Evolutionary conservation across 1,140 invertebrate genomes (phyloP).

Genomic region (Diplogasteroides magnus): DNA sequence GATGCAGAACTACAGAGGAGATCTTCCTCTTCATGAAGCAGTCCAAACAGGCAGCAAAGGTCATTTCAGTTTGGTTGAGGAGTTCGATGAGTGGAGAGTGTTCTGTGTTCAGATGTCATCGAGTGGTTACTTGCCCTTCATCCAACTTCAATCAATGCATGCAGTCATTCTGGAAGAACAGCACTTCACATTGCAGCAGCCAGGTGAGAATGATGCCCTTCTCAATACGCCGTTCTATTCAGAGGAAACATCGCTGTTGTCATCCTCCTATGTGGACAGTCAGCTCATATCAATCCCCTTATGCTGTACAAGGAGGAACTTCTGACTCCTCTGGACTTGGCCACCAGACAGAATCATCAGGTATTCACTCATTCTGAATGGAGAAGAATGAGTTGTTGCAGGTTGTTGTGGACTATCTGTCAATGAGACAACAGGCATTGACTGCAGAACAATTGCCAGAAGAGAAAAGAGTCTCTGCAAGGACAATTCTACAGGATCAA

Average conservation of each 20-base stretch:
- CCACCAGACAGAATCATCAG: conserved; percentile 35
- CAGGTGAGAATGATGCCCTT: conserved; percentile 57
- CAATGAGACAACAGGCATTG: conserved; percentile 14
- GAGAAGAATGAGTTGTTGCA: background rate
- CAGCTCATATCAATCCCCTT: conserved; percentile 56
- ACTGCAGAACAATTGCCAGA: conserved; percentile 30
- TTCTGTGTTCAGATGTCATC: conserved; percentile 39
- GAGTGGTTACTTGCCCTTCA: conserved; percentile 75
- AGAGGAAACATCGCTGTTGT: conserved; percentile 84
- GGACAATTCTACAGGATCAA: conserved; percentile 39
- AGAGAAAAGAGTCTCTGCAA: conserved; percentile 12
- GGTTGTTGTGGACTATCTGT: conserved; percentile 41
- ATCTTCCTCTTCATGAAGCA: conserved; percentile 87
- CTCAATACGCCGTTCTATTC: background rate
- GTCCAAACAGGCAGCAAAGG: conserved; percentile 79
- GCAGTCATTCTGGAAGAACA: conserved; percentile 85
- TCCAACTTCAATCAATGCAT: conserved; percentile 75
- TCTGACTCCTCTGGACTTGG: conserved; percentile 41
- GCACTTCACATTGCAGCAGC: conserved; percentile 87
- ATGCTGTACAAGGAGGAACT: conserved; percentile 52
- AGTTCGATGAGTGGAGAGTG: conserved; percentile 10
- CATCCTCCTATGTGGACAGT: conserved; percentile 59
- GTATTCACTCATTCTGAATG: conserved; percentile 1
- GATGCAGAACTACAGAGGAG: conserved; percentile 81
- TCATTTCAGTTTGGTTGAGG: conserved; percentile 43